Percentiles rank a stretch among this genome's conserved stretches.
Conservation (phyloP, 2,113 vertebrate species). For the Astatotilapia flaviijosephi region DNA sequence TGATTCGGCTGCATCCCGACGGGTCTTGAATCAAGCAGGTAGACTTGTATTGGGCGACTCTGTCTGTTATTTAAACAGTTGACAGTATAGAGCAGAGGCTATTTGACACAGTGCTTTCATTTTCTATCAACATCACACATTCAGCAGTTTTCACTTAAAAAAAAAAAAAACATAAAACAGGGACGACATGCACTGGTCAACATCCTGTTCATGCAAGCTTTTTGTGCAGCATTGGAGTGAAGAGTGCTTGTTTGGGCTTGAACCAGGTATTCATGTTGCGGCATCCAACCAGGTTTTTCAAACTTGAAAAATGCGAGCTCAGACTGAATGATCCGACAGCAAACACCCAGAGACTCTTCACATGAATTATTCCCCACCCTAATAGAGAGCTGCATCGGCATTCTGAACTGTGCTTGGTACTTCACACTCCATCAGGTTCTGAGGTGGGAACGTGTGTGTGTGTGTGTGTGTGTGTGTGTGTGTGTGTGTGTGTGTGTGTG, state of each 20-base stretch:
- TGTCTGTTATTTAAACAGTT: slow-evolving; percentile 7
- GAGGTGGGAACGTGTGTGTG: not conserved
- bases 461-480: not conserved
- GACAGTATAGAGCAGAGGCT: not conserved
- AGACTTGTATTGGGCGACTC: not conserved
- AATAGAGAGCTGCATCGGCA: slow-evolving; percentile 35
- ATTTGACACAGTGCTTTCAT: not conserved
- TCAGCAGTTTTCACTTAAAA: not conserved
- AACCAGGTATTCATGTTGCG: not conserved
- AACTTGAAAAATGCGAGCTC: not conserved
- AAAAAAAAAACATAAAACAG: not conserved
- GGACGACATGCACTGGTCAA: not conserved
- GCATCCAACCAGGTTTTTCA: not conserved
- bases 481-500: too few relatives aligned
- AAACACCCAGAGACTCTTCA: slow-evolving; percentile 22
- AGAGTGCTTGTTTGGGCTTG: not conserved
- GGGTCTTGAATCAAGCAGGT: not conserved
- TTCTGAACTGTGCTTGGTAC: slow-evolving; percentile 36
- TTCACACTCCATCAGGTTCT: slow-evolving; percentile 33
- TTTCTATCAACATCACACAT: not conserved
- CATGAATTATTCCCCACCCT: slow-evolving; percentile 53
- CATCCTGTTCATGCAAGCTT: not conserved
- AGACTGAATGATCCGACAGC: slow-evolving; percentile 7
- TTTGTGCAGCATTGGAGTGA: not conserved
- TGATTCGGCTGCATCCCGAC: not conserved